A percentile compares a stretch with the other conserved stretches of the same genome.
Conservation (phyloP, 2,888 invertebrate species). For the Lasioglossum zephyrum region DNA sequence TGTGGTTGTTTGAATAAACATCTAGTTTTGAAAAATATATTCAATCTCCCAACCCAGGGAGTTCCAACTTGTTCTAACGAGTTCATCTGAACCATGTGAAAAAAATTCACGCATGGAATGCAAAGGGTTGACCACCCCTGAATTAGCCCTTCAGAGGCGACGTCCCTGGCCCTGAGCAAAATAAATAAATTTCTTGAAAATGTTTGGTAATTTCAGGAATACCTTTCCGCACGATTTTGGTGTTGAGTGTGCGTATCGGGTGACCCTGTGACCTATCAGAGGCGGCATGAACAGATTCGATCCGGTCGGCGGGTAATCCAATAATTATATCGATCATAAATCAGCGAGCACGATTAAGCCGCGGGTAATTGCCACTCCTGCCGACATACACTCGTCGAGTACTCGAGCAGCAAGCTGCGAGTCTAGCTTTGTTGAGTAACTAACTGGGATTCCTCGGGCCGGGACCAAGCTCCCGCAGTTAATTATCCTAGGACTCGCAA, state of each 20-base stretch:
- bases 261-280: background rate
- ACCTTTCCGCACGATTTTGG: background rate
- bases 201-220: too few species aligned
- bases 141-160: too few species aligned
- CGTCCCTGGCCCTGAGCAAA: too few species aligned
- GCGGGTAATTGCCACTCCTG: slow-evolving; percentile 49
- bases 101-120: too few species aligned
- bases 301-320: slow-evolving; percentile 19
- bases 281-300: background rate
- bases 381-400: slow-evolving; percentile 16
- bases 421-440: slow-evolving; percentile 23
- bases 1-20: too few species aligned
- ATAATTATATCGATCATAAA: slow-evolving; percentile 60
- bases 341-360: slow-evolving; percentile 51
- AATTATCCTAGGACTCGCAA: slow-evolving; percentile 52
- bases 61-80: too few species aligned
- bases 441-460: slow-evolving; percentile 20
- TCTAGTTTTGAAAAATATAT: too few species aligned
- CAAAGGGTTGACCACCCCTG: too few species aligned
- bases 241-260: background rate
- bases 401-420: background rate
- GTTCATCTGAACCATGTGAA: too few species aligned
- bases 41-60: too few species aligned
- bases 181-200: too few species aligned
- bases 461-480: slow-evolving; percentile 31